phyloP scores from a whole-genome alignment of 2,888 invertebrate species.

The Epinotia brunnichana region DNA sequence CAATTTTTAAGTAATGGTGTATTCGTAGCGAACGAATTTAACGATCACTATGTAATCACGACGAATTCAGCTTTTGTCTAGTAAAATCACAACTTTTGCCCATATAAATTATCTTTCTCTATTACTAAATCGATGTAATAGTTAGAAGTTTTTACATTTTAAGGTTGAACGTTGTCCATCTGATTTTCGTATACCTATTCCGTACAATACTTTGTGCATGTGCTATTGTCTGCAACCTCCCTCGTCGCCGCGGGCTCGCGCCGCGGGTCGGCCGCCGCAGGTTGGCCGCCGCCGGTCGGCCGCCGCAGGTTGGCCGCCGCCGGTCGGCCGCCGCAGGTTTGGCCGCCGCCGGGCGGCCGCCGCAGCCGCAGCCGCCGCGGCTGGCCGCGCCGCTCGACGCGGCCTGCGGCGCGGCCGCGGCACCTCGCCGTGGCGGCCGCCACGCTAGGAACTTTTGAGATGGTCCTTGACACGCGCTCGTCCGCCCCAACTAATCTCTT shows the following conservation, averaged over 20 bases:
- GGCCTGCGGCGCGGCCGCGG: slow-evolving; percentile 26
- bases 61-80: slow-evolving; percentile 66
- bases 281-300: slow-evolving; percentile 25
- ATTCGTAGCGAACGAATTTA: slow-evolving; percentile 35
- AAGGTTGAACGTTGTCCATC: slow-evolving; percentile 72
- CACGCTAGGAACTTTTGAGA: slow-evolving; percentile 94
- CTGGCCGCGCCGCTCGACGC: slow-evolving; percentile 47
- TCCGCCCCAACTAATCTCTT: slow-evolving; percentile 85
- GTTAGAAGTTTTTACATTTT: slow-evolving; percentile 73
- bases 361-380: slow-evolving; percentile 28
- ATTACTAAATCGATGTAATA: slow-evolving; percentile 78
- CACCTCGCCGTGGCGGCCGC: slow-evolving; percentile 48
- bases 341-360: slow-evolving; percentile 47
- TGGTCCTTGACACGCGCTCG: slow-evolving; percentile 90
- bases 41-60: slow-evolving; percentile 24
- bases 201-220: slow-evolving; percentile 70
- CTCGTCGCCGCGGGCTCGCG: slow-evolving; percentile 43
- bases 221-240: slow-evolving; percentile 71
- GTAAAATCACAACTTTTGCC: slow-evolving; percentile 66
- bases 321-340: slow-evolving; percentile 33
- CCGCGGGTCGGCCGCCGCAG: slow-evolving; percentile 42
- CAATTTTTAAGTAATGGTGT: slow-evolving; percentile 46
- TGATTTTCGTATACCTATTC: slow-evolving; percentile 63
- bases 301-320: slow-evolving; percentile 43
- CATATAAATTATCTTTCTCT: slow-evolving; percentile 66